A percentile compares a stretch with the other conserved stretches of the same genome.
These are phyloP conservation scores for Nothocercus julius DNA, from an alignment of 2,113 vertebrate species.

Conservation along the genomic window DNA sequence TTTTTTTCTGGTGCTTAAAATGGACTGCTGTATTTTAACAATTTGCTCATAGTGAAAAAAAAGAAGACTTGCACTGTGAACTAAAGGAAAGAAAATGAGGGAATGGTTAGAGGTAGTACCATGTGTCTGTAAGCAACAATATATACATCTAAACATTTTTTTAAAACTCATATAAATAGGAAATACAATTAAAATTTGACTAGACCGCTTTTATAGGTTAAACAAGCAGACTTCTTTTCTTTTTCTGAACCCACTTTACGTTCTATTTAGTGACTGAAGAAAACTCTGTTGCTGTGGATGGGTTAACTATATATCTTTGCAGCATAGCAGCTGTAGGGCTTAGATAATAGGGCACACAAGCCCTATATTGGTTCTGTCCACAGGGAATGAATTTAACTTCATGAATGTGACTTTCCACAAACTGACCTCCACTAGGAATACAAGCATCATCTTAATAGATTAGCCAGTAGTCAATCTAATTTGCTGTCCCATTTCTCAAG, in stretches of 20 bases:
- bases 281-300: not conserved
- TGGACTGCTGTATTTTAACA: not conserved
- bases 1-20: not conserved
- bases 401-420: not conserved
- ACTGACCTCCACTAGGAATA: conserved; percentile 9
- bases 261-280: not conserved
- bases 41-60: not conserved
- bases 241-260: not conserved
- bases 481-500: not conserved
- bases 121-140: not conserved
- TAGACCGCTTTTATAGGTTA: not conserved
- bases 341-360: not conserved
- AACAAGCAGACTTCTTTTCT: not conserved
- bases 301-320: not conserved
- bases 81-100: not conserved
- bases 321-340: conserved; percentile 26
- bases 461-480: conserved; percentile 38
- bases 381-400: conserved; percentile 12
- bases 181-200: not conserved
- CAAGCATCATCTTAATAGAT: conserved; percentile 33
- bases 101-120: not conserved
- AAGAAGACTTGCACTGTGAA: not conserved
- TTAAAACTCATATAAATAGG: not conserved
- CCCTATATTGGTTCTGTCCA: not conserved
- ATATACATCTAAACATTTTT: not conserved